phyloP scores from a whole-genome alignment of 2,797 vertebrate genomes.

The Oreortyx pictus region DNA sequence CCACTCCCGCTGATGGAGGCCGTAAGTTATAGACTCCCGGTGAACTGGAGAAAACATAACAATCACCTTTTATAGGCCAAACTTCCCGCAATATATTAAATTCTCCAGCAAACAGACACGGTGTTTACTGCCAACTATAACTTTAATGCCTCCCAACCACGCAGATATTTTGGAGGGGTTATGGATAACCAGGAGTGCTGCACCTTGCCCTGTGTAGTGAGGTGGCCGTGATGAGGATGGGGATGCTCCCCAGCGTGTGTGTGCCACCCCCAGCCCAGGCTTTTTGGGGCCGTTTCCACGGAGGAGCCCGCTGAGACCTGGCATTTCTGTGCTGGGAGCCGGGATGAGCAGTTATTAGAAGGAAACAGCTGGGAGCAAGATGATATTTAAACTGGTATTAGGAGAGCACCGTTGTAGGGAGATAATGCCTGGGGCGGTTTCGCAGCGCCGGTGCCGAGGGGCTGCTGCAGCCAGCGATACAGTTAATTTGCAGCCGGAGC shows the following conservation, averaged over 20 bases:
- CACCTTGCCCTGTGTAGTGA: rapidly evolving
- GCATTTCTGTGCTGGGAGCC: constrained; percentile 8
- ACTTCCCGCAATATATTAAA: constrained; percentile 79
- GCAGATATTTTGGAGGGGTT: constrained; percentile 58
- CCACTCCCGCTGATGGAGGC: constrained; percentile 80
- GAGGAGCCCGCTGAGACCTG: constrained; percentile 55
- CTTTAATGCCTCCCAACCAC: constrained; percentile 71
- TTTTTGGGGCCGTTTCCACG: neutral
- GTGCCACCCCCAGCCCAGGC: neutral
- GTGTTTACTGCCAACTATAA: constrained; percentile 75
- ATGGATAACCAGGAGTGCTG: constrained; percentile 19
- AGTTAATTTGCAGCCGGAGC: constrained; percentile 80
- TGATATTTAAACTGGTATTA: constrained; percentile 85
- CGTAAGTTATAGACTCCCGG: constrained; percentile 72
- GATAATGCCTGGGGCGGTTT: constrained; percentile 72
- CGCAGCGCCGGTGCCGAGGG: constrained; percentile 68
- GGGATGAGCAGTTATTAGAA: constrained; percentile 77
- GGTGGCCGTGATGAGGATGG: neutral
- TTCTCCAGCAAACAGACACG: constrained; percentile 65
- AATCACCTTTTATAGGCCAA: constrained; percentile 77
- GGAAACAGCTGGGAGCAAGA: constrained; percentile 84
- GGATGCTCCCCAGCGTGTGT: neutral
- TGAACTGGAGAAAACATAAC: constrained; percentile 68
- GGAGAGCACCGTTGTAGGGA: constrained; percentile 68
- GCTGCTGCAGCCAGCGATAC: constrained; percentile 82